Evolutionary conservation across 2,797 vertebrate species (phyloP).

Genomic region (Microcaecilia unicolor): DNA sequence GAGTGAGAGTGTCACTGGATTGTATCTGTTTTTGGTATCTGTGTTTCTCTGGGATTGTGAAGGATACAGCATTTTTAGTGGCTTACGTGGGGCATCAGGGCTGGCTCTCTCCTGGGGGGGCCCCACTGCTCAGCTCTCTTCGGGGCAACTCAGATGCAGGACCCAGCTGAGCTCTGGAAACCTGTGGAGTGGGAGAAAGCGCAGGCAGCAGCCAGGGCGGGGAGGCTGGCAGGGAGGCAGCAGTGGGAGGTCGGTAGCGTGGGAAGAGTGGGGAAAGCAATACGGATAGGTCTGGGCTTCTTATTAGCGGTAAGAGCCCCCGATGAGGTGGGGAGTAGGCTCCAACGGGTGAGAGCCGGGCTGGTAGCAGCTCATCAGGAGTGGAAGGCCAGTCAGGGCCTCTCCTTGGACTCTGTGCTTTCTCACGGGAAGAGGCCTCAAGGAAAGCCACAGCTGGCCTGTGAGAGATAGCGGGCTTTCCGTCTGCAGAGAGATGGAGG

Average conservation of each 20-base stretch:
- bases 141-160: no score
- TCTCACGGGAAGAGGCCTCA: conserved; percentile 25
- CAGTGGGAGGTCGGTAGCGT: conserved; percentile 50
- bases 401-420: neutral
- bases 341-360: conserved; percentile 78
- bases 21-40: no score
- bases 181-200: no score
- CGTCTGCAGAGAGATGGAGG: conserved; percentile 45
- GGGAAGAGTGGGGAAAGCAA: conserved; percentile 80
- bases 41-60: no score
- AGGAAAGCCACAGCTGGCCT: conserved; percentile 18
- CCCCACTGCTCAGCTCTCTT: no score
- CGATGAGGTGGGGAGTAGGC: conserved; percentile 75
- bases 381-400: conserved; percentile 49
- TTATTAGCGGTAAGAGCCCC: conserved; percentile 48
- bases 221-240: neutral
- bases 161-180: no score
- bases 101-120: no score
- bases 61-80: no score
- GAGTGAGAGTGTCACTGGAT: no score
- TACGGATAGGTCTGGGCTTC: conserved; percentile 49
- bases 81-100: no score
- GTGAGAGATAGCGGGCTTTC: conserved; percentile 1
- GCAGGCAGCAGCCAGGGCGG: neutral
- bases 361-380: conserved; percentile 53